A percentile compares a stretch with the other conserved stretches of the same genome.
Evolutionary conservation across 2,888 invertebrate genomes (phyloP).

Genomic region (Megastigmus dorsalis): DNA sequence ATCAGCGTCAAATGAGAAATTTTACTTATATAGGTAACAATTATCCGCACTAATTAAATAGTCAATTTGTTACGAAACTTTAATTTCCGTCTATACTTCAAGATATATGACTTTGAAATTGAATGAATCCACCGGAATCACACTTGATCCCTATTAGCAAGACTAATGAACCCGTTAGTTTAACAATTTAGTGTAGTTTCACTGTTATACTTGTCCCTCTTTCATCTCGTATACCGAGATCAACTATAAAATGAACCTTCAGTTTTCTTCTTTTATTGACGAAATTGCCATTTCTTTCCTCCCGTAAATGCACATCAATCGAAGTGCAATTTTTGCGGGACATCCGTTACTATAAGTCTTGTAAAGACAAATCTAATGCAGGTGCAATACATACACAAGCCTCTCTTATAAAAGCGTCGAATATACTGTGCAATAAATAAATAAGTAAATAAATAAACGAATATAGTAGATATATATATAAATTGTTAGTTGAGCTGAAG

Average conservation of each 20-base stretch:
- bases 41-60: too few relatives aligned
- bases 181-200: constrained; percentile 16
- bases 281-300: constrained; percentile 53
- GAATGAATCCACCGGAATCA: too few relatives aligned
- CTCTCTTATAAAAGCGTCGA: constrained; percentile 43
- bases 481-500: constrained; percentile 20
- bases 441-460: constrained; percentile 25
- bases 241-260: constrained; percentile 14
- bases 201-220: background rate
- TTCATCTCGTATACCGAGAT: background rate
- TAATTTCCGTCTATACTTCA: too few relatives aligned
- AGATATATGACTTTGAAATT: too few relatives aligned
- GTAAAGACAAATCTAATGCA: constrained; percentile 10
- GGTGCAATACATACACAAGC: constrained; percentile 44
- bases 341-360: constrained; percentile 3
- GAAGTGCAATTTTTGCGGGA: constrained; percentile 46
- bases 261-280: background rate
- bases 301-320: constrained; percentile 2
- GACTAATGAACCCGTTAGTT: constrained; percentile 9
- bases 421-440: constrained; percentile 50
- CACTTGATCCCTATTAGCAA: constrained; percentile 1
- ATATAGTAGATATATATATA: constrained; percentile 7
- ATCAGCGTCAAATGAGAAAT: too few relatives aligned
- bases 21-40: too few relatives aligned
- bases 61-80: too few relatives aligned